These are phyloP conservation scores for Carcharodon carcharias DNA, from an alignment of 2,797 vertebrate species.

Conservation along the genomic window DNA sequence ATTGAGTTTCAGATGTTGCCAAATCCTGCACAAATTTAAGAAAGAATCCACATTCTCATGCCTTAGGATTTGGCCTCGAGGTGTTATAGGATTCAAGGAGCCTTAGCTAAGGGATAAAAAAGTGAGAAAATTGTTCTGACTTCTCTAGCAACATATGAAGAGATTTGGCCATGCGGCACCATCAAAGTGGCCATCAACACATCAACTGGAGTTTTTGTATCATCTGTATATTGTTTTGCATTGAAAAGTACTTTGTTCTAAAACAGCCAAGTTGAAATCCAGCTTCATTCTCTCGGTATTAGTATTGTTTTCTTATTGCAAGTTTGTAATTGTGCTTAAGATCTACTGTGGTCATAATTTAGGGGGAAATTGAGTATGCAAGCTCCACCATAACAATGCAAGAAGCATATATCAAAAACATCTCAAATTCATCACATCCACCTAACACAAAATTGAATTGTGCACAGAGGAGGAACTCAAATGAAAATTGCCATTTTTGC, in stretches of 20 bases:
- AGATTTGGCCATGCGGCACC: neutral
- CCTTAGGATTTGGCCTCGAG: too few relatives aligned
- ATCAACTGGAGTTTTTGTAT: neutral
- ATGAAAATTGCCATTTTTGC: neutral
- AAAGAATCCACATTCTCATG: neutral
- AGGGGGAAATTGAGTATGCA: neutral
- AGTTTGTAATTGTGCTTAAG: neutral
- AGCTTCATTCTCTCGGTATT: slow-evolving; percentile 1
- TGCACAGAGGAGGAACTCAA: neutral
- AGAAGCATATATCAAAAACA: neutral
- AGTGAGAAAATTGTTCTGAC: neutral
- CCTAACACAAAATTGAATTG: slow-evolving; percentile 4
- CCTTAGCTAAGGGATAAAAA: neutral
- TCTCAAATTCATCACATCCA: neutral
- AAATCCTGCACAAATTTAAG: neutral
- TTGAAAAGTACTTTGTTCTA: neutral
- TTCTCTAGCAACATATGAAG: neutral
- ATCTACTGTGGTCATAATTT: neutral
- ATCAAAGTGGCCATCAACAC: neutral
- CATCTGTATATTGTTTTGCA: neutral
- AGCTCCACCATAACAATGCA: neutral
- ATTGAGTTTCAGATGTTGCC: neutral
- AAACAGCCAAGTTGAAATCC: neutral
- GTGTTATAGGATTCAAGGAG: neutral
- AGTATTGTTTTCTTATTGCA: neutral